Conservation (phyloP, 1,140 invertebrate species). For the Uloborus diversus region DNA sequence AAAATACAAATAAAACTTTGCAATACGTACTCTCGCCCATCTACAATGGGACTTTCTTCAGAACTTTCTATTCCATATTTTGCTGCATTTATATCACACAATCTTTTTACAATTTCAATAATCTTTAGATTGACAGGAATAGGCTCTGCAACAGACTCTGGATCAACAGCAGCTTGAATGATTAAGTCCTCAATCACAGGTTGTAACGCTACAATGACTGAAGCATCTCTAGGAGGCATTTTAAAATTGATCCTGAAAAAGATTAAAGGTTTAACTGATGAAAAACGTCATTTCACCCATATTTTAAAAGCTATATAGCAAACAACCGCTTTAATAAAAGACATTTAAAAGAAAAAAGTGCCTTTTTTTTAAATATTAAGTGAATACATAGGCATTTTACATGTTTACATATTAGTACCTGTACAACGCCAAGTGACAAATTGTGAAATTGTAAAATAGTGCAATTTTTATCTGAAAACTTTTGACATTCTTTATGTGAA, state of each 20-base stretch:
- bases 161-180: conserved; percentile 78
- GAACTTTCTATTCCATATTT: conserved; percentile 71
- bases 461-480: too few species aligned
- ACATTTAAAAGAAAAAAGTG: too few species aligned
- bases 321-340: background rate
- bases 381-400: too few species aligned
- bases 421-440: too few species aligned
- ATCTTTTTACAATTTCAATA: conserved; percentile 63
- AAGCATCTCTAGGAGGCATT: conserved; percentile 80
- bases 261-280: too few species aligned
- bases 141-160: conserved; percentile 68
- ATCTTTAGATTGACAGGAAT: conserved; percentile 55
- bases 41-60: background rate
- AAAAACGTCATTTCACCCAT: too few species aligned
- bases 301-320: too few species aligned
- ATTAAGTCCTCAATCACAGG: conserved; percentile 88
- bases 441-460: too few species aligned
- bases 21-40: background rate
- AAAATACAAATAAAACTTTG: conserved; percentile 60
- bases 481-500: too few species aligned
- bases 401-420: too few species aligned
- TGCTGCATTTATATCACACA: conserved; percentile 79
- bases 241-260: conserved; percentile 81
- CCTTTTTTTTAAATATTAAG: too few species aligned
- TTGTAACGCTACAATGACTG: conserved; percentile 83